A percentile compares a stretch with the other conserved stretches of the same genome.
Evolutionary conservation across 2,888 invertebrate species (phyloP).

Genomic region (Byasa hedistus): DNA sequence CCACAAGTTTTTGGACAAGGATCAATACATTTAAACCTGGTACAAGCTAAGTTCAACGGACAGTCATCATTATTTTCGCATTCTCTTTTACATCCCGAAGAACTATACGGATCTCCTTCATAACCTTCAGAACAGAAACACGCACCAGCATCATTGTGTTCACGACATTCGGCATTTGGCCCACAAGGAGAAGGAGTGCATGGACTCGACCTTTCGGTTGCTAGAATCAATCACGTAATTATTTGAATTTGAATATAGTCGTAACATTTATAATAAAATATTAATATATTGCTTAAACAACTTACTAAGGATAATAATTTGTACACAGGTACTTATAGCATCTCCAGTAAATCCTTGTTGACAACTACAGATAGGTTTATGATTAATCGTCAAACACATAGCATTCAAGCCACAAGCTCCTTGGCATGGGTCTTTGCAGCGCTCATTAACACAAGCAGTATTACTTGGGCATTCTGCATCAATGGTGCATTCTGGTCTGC

Average conservation of each 20-base stretch:
- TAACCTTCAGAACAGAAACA: conserved; percentile 89
- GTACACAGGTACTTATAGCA: conserved; percentile 83
- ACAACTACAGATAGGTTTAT: conserved; percentile 89
- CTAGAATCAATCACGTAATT: conserved; percentile 31
- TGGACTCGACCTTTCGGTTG: conserved; percentile 84
- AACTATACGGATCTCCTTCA: conserved; percentile 90
- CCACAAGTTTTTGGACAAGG: conserved; percentile 93
- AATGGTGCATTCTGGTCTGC: conserved; percentile 90
- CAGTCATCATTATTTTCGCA: conserved; percentile 91
- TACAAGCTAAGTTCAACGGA: conserved; percentile 85
- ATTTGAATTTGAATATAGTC: not conserved
- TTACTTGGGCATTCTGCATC: conserved; percentile 90
- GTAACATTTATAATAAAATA: not conserved
- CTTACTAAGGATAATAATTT: conserved; percentile 73
- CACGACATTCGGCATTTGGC: conserved; percentile 90
- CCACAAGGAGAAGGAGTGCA: conserved; percentile 92
- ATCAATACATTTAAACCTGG: conserved; percentile 90
- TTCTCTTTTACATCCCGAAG: conserved; percentile 85
- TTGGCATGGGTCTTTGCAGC: conserved; percentile 90
- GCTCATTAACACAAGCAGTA: conserved; percentile 89
- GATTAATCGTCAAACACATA: conserved; percentile 90
- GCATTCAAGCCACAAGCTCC: conserved; percentile 89
- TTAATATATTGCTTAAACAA: conserved; percentile 29
- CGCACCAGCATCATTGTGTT: conserved; percentile 90
- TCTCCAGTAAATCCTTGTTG: conserved; percentile 91